Base-by-base conservation (phyloP, 37 sponge, comb jelly and placozoan genomes). In the Haliclona indistincta region DNA sequence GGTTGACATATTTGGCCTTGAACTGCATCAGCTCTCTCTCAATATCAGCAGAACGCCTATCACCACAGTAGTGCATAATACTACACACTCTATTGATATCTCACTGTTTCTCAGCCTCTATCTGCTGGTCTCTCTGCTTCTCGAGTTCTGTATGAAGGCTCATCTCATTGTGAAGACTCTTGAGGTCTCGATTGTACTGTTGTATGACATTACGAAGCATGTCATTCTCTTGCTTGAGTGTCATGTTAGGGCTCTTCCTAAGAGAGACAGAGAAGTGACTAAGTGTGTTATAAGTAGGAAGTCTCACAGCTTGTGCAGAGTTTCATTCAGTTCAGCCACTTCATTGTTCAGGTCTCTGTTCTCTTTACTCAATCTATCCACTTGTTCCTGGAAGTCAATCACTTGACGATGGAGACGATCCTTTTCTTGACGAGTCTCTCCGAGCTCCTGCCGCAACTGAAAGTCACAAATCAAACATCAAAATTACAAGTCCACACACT, bases 1-100 rank as follows among this genome's bases (percentile, higher is more conserved):
- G 62, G 4, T 33, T 41, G 26, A 74, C 45, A 53, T 74, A 82
- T 49, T 82, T 82, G 45, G 75, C 52, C 33, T 82, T 82, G 49
- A 74, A 30, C 28, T 8, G 15, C n/a, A 15, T 56, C 38, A 82
- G 35, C 43, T 82, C 83, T 67, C 56, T 82, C 47, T 82, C 75
- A 45, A 74, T 32, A 41, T 82, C 75, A 0, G 15, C 25, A 33
- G 28, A 26, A 28, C 43, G 37, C 56, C 83, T 82, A 43, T 3
- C 17, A 64, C 17, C 26, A 5, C n/a, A n/a, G n/a, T n/a, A n/a
- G n/a, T n/a, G n/a, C n/a, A 13, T 20, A 13, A 49, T 49, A 13
- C 15, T 4, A 30, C 65, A 30, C 65, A 34, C 65, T 35, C 65
- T 11, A 2, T 33, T 4, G 2, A 2, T 45, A 1, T 51, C 77